These are phyloP conservation scores for Raja brachyura DNA, from an alignment of 2,113 vertebrate species.

Conservation along the genomic window DNA sequence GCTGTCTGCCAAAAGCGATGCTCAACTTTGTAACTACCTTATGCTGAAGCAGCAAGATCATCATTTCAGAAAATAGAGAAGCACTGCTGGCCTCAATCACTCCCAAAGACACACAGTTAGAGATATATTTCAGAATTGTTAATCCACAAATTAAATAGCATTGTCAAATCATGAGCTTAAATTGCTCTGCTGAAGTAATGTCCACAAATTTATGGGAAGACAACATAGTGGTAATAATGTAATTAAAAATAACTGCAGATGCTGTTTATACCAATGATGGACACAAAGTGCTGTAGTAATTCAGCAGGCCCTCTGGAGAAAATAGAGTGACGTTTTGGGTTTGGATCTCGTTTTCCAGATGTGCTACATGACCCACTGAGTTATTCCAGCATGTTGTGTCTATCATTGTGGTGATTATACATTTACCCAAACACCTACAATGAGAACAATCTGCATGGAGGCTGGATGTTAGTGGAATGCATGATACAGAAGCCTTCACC, in stretches of 20 bases:
- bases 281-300: no score
- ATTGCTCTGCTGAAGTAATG: neutral
- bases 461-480: neutral
- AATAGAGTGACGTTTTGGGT: no score
- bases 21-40: no score
- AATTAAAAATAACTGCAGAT: no score
- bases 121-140: neutral
- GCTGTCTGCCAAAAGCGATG: neutral
- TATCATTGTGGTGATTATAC: no score
- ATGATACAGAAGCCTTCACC: neutral
- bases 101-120: neutral
- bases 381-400: no score
- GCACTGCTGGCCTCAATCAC: neutral
- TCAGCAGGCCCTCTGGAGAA: no score
- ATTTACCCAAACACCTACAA: neutral
- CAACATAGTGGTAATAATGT: neutral
- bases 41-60: neutral
- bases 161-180: neutral
- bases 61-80: neutral
- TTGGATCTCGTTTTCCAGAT: no score
- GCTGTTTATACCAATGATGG: no score
- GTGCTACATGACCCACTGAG: no score
- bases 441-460: neutral
- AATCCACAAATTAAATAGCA: neutral
- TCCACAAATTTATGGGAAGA: neutral